Evolutionary conservation across 2,888 invertebrate genomes (phyloP).

Genomic region (Yponomeuta malinellus): DNA sequence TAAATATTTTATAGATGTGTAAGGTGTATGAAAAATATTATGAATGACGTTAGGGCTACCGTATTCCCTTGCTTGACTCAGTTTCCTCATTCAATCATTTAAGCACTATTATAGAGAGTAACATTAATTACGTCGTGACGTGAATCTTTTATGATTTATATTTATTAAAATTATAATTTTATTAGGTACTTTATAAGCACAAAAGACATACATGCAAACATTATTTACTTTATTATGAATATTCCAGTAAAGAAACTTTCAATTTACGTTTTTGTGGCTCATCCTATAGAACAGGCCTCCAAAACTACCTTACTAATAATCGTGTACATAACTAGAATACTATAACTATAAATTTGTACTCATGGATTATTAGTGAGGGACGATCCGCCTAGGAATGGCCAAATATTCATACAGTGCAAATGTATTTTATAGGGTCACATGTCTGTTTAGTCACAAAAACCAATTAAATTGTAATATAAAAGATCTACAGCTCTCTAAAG

Average conservation of each 20-base stretch:
- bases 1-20: constrained; percentile 59
- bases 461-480: neutral
- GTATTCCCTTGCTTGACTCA: constrained; percentile 2
- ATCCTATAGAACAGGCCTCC: constrained; percentile 20
- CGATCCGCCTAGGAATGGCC: constrained; percentile 52
- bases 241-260: constrained; percentile 14
- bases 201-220: constrained; percentile 47
- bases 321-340: neutral
- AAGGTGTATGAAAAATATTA: constrained; percentile 46
- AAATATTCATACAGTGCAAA: constrained; percentile 57
- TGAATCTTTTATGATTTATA: constrained; percentile 45
- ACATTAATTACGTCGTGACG: constrained; percentile 21
- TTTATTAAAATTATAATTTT: constrained; percentile 59
- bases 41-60: constrained; percentile 20
- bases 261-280: constrained; percentile 19
- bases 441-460: neutral
- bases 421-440: constrained; percentile 39
- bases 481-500: constrained; percentile 20
- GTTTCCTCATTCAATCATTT: constrained; percentile 13
- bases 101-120: neutral
- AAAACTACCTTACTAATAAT: constrained; percentile 21
- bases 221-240: constrained; percentile 18
- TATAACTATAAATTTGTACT: constrained; percentile 4
- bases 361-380: constrained; percentile 30
- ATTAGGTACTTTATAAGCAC: constrained; percentile 49